Evolutionary conservation across 2,888 invertebrate genomes (phyloP), one percentile per base, ranked within the genome.

Genomic region (Andricus curvator): DNA sequence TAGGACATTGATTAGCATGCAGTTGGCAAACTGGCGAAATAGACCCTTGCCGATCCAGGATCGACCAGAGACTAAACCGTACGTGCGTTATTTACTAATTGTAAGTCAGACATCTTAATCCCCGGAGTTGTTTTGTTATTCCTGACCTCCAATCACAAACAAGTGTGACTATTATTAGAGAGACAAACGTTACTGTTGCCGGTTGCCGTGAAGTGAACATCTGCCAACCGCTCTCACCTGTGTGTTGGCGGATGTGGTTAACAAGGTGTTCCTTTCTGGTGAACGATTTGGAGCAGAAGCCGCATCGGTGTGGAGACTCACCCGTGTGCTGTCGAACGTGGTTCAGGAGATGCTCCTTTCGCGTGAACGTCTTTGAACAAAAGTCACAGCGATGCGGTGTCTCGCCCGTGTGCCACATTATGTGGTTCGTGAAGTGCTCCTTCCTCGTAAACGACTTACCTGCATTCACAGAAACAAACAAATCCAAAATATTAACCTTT

Each of bases 401-500:
- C 91, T 96, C 96, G 68, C 96, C 96, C 90, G 97, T 97, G 93
- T 97, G 97, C 97, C 97, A 97, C 95, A 97, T 94, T 93, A 97
- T 97, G 94, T 97, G 97, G 94, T 97, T 97, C 95, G 96, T 96
- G 94, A 97, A 97, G 93, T 97, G 97, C 94, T 97, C 97, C 94
- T 97, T 97, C 92, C 97, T 95, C 83, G 97, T 97, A 93, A 97
- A 97, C 86, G 96, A 96, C 94, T 97, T 97, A 87, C 92, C 92
- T 92, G 87, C 5, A 82, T 77, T 66, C 25, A 67, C 20, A 80
- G 56, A 60, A 80, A 70, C 25, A 64, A 41, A 41, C 6, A 37
- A 77, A 77, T 78, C 17, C n/a, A n/a, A 25, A 13, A 41, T 78
- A 17, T 51, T 48, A 11, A 22, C 33, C 9, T 67, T 22, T 65